These are phyloP conservation scores for Sthenelais limicola DNA, from an alignment of 2,888 invertebrate species.

Conservation along the genomic window DNA sequence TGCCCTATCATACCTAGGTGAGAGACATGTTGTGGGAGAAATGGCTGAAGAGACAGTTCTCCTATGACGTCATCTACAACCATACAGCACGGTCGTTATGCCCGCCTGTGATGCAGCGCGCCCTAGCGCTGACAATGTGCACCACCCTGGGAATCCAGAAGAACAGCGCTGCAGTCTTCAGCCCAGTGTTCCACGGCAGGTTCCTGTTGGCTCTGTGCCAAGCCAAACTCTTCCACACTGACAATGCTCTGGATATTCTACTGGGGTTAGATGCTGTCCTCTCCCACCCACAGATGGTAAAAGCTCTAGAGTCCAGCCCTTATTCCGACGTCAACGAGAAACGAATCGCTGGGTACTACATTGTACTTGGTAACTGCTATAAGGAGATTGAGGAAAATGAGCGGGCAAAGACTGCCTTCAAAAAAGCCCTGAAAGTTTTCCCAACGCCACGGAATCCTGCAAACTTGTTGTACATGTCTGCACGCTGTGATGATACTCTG, in stretches of 20 bases:
- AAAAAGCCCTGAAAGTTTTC: conserved; percentile 19
- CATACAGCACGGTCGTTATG: conserved; percentile 4
- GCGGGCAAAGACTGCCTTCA: conserved; percentile 9
- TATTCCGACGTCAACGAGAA: conserved; percentile 23
- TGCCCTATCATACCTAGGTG: not conserved
- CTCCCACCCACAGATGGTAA: not conserved
- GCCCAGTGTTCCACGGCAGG: conserved; percentile 16
- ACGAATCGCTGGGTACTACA: conserved; percentile 18
- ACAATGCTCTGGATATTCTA: conserved; percentile 6
- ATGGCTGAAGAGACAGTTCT: conserved; percentile 1
- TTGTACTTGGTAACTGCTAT: conserved; percentile 28
- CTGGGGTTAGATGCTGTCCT: conserved; percentile 16
- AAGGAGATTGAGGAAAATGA: not conserved
- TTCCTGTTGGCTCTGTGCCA: conserved; percentile 25
- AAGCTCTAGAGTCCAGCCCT: conserved; percentile 19
- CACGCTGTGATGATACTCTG: not conserved
- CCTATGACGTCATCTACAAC: conserved; percentile 26
- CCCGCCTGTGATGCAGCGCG: conserved; percentile 6
- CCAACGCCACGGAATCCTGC: conserved; percentile 17
- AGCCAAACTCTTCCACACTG: not conserved
- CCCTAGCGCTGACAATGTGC: conserved; percentile 14
- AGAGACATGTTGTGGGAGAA: conserved; percentile 4
- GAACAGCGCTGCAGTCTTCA: conserved; percentile 17
- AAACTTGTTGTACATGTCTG: not conserved
- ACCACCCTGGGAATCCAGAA: conserved; percentile 11